Evolutionary conservation across 1,140 invertebrate genomes (phyloP), one percentile per base, ranked within the genome.

Genomic region (Portunus trituberculatus): DNA sequence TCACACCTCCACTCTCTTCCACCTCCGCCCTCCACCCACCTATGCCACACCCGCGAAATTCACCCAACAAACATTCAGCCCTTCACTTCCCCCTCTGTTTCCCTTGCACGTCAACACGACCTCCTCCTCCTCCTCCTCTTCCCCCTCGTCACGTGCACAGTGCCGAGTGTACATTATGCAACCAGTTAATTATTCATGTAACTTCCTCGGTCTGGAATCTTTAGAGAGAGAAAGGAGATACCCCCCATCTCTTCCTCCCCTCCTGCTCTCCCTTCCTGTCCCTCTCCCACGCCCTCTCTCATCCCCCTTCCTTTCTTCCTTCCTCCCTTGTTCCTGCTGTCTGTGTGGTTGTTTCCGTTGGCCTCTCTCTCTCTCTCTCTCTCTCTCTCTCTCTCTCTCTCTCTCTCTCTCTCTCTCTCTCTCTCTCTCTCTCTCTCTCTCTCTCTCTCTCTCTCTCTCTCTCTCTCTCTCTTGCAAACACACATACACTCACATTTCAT

Each of bases 301-400:
- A 7, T 20, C 20, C n/a, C 20, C 67, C 25, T n/a, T 76, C 67
- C 25, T n/a, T 76, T n/a, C 67, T 76, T 20, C 20, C n/a, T n/a
- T n/a, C 25, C n/a, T 76, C 20, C 25, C 20, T 76, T n/a, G 4
- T 20, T n/a, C n/a, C 20, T 20, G 4, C 67, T 76, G 4, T 76
- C n/a, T 59, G 10, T 10, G 12, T 20, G 12, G 3, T 59, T 20
- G 12, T 20, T 59, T 76, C 67, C 67, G 4, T n/a, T 76, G 12
- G 4, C 67, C 20, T n/a, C 25, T 20, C 67, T 76, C n/a, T n/a
- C 67, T n/a, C n/a, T 76, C 67, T 76, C 67, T n/a, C n/a, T n/a
- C 67, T 76, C 67, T n/a, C 67, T 76, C n/a, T n/a, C 67, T n/a
- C n/a, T 76, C 67, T n/a, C 67, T 76, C n/a, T 25, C 67, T n/a